Conservation (phyloP, 2,113 vertebrate species). For the Vulpes ferrilata region DNA sequence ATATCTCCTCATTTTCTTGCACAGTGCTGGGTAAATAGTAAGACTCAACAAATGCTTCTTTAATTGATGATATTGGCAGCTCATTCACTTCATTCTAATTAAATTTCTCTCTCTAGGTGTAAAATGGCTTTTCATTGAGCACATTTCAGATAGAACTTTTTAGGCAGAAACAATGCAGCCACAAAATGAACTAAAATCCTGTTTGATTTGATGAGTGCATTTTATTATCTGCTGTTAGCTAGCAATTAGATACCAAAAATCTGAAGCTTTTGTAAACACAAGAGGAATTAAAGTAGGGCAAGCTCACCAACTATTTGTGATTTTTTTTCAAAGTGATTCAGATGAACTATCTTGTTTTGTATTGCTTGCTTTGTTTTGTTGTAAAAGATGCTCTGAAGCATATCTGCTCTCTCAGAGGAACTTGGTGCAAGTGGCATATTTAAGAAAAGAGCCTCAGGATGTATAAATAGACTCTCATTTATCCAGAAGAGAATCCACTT, state of each 20-base stretch:
- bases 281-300: constrained; percentile 44
- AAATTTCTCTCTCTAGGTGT: constrained; percentile 59
- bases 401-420: constrained; percentile 70
- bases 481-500: background rate
- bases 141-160: constrained; percentile 49
- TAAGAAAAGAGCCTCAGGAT: constrained; percentile 48
- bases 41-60: constrained; percentile 48
- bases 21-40: background rate
- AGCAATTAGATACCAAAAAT: constrained; percentile 71
- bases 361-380: constrained; percentile 49
- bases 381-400: background rate
- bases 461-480: constrained; percentile 46
- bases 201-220: constrained; percentile 66
- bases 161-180: constrained; percentile 47
- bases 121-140: constrained; percentile 70
- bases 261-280: constrained; percentile 66
- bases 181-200: constrained; percentile 66
- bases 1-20: background rate
- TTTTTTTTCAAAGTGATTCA: background rate
- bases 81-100: constrained; percentile 71
- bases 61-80: constrained; percentile 63
- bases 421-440: constrained; percentile 51
- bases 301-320: background rate
- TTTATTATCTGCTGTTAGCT: constrained; percentile 74
- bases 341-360: constrained; percentile 36